These are phyloP conservation scores for Paramormyrops kingsleyae DNA, from an alignment of 2,113 vertebrate species.

Conservation along the genomic window DNA sequence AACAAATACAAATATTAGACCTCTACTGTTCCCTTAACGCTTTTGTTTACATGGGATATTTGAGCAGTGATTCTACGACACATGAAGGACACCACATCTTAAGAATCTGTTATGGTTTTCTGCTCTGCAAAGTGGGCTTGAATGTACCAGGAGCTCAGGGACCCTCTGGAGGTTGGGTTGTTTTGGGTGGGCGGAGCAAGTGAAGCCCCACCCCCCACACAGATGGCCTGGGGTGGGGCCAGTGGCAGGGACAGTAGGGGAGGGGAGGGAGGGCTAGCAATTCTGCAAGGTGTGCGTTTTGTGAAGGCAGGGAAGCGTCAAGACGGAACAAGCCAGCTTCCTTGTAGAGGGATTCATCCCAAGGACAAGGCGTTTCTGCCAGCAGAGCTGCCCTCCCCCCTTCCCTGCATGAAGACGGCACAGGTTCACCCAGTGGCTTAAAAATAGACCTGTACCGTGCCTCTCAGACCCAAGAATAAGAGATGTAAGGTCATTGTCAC, in stretches of 20 bases:
- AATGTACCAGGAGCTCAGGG: neutral
- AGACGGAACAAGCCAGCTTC: neutral
- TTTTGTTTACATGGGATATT: neutral
- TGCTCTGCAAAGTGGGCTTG: neutral
- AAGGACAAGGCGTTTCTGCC: slow-evolving; percentile 3
- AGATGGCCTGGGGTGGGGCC: slow-evolving; percentile 1
- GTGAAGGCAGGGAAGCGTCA: neutral
- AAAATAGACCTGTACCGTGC: neutral
- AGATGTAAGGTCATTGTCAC: neutral
- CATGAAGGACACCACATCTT: neutral
- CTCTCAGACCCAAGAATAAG: neutral
- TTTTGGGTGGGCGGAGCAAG: neutral
- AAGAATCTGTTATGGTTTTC: neutral
- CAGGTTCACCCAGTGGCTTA: neutral
- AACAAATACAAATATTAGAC: neutral
- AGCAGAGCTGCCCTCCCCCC: neutral
- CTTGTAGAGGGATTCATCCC: slow-evolving; percentile 4
- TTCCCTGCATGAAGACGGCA: neutral
- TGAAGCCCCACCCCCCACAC: neutral
- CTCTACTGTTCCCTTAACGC: neutral
- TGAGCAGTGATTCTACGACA: neutral
- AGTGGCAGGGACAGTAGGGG: neutral
- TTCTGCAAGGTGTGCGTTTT: slow-evolving; percentile 18
- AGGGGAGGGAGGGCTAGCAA: neutral
- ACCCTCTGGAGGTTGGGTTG: neutral